Evolutionary conservation across 2,888 invertebrate species (phyloP), one percentile per base, ranked within the genome.

Genomic region (Rotaria socialis): DNA sequence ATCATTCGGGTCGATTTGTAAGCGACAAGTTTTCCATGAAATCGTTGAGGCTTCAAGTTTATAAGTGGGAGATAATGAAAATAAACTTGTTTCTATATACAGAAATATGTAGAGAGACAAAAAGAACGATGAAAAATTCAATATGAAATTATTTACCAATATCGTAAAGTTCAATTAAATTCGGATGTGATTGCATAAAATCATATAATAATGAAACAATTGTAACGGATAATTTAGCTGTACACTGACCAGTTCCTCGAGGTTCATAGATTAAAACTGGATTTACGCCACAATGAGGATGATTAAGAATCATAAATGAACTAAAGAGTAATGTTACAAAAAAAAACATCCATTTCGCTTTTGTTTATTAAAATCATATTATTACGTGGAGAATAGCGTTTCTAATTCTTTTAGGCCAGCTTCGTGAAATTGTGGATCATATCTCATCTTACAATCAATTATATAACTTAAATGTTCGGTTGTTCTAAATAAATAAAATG

Each of bases 101-200:
- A 24, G 0, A 52, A 14, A 52, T 52, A 52, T 11, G 7, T 16
- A 14, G 4, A 27, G n/a, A 60, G 8, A 11, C 11, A 60, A 50
- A 50, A 50, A 50, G 4, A 50, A 50, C 50, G 50, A 50, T 8
- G 8, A 50, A 4, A 50, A 50, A 50, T 11, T 1, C 16, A 67
- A 67, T 27, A 16, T 35, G 2, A 41, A 4, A 35, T 14, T 27
- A 5, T 5, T 80, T 80, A 80, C 80, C 80, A 10, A 80, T 47
- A 80, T 80, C 80, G n/a, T 47, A 47, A n/a, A 80, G 22, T n/a
- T 80, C 80, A n/a, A 80, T 80, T 10, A 47, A 43, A 47, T 80
- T 80, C 24, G 80, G 43, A 80, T 80, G 43, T 11, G 43, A n/a
- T 11, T 47, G 24, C 24, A 80, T 80, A 43, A 47, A 80, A 47